A percentile compares a stretch with the other conserved stretches of the same genome.
Conservation (phyloP, 2,888 invertebrate species). For the Furcula furcula region DNA sequence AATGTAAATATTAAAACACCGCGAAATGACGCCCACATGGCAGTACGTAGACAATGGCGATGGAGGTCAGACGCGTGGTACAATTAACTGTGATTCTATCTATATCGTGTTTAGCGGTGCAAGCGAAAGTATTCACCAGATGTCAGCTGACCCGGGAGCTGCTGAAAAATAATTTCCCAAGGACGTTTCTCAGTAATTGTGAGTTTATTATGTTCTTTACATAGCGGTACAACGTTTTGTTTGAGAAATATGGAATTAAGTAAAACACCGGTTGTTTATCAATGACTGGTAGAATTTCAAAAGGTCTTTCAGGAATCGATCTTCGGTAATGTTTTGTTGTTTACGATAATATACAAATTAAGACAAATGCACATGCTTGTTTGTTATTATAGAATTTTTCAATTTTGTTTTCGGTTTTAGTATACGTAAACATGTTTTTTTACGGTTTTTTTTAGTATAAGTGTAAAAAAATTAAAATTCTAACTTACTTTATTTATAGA, state of each 20-base stretch:
- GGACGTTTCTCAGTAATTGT: conserved; percentile 88
- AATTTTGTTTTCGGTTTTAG: too few relatives aligned
- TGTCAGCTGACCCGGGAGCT: conserved; percentile 87
- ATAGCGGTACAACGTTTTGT: conserved; percentile 8
- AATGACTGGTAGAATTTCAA: too few relatives aligned
- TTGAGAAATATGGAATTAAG: conserved; percentile 16
- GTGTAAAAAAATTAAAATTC: too few relatives aligned
- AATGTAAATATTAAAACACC: conserved; percentile 5
- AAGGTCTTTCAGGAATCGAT: too few relatives aligned
- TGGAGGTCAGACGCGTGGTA: conserved; percentile 52
- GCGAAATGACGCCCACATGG: conserved; percentile 15
- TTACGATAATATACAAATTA: too few relatives aligned
- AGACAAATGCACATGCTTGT: too few relatives aligned
- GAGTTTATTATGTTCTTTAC: conserved; percentile 52
- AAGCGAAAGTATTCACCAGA: conserved; percentile 83
- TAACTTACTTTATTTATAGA: too few relatives aligned
- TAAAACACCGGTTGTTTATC: too few relatives aligned
- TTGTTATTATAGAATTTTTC: too few relatives aligned
- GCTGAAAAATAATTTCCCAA: conserved; percentile 82
- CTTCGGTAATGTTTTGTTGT: too few relatives aligned
- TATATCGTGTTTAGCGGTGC: conserved; percentile 40
- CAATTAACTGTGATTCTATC: conserved; percentile 34
- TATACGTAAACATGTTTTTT: too few relatives aligned
- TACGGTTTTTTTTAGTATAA: too few relatives aligned
- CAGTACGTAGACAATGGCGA: conserved; percentile 48